Evolutionary conservation across 2,888 invertebrate species (phyloP).

Genomic region (Allacma fusca): DNA sequence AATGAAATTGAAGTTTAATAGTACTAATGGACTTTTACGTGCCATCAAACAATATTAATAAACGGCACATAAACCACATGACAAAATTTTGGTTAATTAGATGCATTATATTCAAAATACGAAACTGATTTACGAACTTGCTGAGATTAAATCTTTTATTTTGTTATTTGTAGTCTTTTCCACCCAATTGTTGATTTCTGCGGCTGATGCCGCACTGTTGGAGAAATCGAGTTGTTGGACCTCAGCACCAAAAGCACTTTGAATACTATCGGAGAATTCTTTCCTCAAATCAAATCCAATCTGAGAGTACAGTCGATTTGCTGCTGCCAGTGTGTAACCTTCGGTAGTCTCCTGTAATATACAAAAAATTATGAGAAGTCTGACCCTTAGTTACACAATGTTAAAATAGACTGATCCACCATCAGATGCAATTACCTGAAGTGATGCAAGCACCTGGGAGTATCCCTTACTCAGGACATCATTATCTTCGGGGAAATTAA

Average conservation of each 20-base stretch:
- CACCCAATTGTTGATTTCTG: slow-evolving; percentile 67
- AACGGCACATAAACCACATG: no score
- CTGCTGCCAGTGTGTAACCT: slow-evolving; percentile 47
- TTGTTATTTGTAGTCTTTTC: slow-evolving; percentile 65
- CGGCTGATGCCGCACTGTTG: slow-evolving; percentile 61
- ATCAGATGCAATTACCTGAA: slow-evolving; percentile 49
- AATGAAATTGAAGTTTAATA: no score
- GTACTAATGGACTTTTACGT: no score
- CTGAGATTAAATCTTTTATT: slow-evolving; percentile 66
- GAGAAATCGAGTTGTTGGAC: slow-evolving; percentile 62
- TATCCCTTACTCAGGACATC: slow-evolving; percentile 48
- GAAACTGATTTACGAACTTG: not conserved
- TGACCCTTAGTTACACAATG: not conserved
- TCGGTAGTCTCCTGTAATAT: slow-evolving; percentile 44
- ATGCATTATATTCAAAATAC: no score
- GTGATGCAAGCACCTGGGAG: slow-evolving; percentile 49
- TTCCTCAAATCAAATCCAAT: slow-evolving; percentile 54
- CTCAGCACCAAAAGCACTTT: slow-evolving; percentile 59
- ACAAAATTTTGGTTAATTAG: no score
- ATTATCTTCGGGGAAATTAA: slow-evolving; percentile 49
- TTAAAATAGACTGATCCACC: no score
- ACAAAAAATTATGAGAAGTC: no score
- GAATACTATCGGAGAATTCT: slow-evolving; percentile 53
- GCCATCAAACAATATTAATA: no score
- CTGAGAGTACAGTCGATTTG: slow-evolving; percentile 62